These are phyloP conservation scores for Bombylius major DNA, from an alignment of 2,888 invertebrate species.

Conservation along the genomic window DNA sequence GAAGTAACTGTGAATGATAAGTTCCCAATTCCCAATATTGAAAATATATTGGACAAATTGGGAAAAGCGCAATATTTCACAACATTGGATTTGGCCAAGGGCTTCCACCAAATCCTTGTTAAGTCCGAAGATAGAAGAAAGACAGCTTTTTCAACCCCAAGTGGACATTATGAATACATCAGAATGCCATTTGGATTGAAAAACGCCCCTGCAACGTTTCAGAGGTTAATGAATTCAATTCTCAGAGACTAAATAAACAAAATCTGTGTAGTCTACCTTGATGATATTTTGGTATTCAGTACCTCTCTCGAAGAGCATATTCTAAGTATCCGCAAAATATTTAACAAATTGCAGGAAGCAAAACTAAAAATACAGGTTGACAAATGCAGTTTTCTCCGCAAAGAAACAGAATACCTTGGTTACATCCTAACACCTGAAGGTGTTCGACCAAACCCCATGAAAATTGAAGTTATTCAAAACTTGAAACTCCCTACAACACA, in stretches of 20 bases:
- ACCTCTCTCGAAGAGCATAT: too few species aligned
- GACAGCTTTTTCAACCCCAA: slow-evolving; percentile 6
- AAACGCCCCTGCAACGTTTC: slow-evolving; percentile 10
- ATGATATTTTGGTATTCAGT: too few species aligned
- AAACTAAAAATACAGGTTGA: neutral
- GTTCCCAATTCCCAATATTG: slow-evolving; percentile 1
- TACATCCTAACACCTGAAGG: too few species aligned
- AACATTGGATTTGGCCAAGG: slow-evolving; percentile 11
- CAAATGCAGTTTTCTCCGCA: too few species aligned
- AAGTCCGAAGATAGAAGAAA: slow-evolving; percentile 9
- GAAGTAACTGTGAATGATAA: slow-evolving; percentile 2
- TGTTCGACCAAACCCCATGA: too few species aligned
- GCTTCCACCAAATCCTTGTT: slow-evolving; percentile 13
- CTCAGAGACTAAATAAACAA: neutral
- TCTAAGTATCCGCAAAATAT: too few species aligned
- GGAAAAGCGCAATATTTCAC: slow-evolving; percentile 11
- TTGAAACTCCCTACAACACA: too few species aligned
- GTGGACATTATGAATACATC: slow-evolving; percentile 6
- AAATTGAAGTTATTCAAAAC: too few species aligned
- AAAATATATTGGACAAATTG: slow-evolving; percentile 12
- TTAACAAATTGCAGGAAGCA: too few species aligned
- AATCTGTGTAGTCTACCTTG: too few species aligned
- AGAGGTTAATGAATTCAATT: slow-evolving; percentile 10
- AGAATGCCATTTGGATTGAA: slow-evolving; percentile 10
- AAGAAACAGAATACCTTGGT: too few species aligned